Base-by-base conservation (phyloP, 1,140 invertebrate genomes). In the Piezodorus guildinii region DNA sequence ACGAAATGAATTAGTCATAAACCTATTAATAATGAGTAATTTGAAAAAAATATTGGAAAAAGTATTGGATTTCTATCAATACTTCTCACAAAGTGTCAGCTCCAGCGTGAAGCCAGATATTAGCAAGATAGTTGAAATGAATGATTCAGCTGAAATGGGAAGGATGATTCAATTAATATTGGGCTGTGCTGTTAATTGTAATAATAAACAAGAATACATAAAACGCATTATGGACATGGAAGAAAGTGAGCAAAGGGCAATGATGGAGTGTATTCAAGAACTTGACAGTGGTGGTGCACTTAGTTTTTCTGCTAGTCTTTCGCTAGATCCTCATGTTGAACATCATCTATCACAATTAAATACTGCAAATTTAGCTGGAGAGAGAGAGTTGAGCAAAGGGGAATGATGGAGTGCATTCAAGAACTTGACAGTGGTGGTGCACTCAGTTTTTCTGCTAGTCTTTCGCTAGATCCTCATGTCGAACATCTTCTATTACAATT, bases 221-320 rank as follows among this genome's bases (percentile, higher is more conserved):
- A 88, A 89, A 62, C 80, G 84, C 67, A 96, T 97, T 64, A 95
- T 94, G 90, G 82, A 82, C 60, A 84, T 96, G 80, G 93, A 94
- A 73, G 85, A 94, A 73, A 83, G 84, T 51, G 86, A 93, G 8
- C 94, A 97, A 73, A 85, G 87, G 67, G 90, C 86, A 30, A 92
- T 97, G 64, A 96, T 95, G 91, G 86, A 90, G 70, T 91, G 90
- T n/a, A 92, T 96, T 69, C 91, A 96, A 77, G 91, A 96, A 74
- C 72, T 92, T 54, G 87, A 91, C 74, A 82, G 81, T 19, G 75
- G 77, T 72, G 79, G 64, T 74, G 78, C 60, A 79, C 78, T 71
- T 2, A 70, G 65, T 51, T 69, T 71, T 19, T 62, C 67, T 21
- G 63, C 68, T 15, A 68, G 66, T 27, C 43, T 71, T 6, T 63